These are phyloP conservation scores for Hydriomena furcata DNA, from an alignment of 2,888 invertebrate species.

Conservation along the genomic window DNA sequence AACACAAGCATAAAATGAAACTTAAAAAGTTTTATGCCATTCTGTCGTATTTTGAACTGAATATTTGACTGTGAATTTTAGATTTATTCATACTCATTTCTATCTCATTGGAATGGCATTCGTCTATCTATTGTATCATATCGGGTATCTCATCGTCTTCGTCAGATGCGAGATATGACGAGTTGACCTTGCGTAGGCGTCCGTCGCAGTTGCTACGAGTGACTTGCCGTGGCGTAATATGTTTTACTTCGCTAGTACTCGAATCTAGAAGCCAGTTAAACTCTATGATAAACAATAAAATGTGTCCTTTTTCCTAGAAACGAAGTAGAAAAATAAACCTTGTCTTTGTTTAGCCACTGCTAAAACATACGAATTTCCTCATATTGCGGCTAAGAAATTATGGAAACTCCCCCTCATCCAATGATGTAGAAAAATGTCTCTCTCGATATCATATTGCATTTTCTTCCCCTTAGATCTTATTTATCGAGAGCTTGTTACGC, in stretches of 20 bases:
- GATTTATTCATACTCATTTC: neutral
- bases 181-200: conserved; percentile 13
- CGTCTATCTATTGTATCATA: conserved; percentile 6
- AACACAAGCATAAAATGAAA: neutral
- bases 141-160: conserved; percentile 3
- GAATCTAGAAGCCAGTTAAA: neutral
- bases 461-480: conserved; percentile 39
- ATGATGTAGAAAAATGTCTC: conserved; percentile 13
- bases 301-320: neutral
- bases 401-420: neutral
- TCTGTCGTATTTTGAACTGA: too few relatives aligned
- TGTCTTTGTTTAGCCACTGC: too few relatives aligned
- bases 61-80: neutral
- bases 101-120: conserved; percentile 1
- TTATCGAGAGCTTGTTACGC: conserved; percentile 29
- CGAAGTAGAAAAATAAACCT: neutral
- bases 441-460: conserved; percentile 24
- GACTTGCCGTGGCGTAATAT: conserved; percentile 1
- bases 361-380: too few relatives aligned
- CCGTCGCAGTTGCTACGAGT: conserved; percentile 7
- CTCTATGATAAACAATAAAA: neutral
- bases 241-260: neutral
- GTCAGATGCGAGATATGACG: conserved; percentile 7
- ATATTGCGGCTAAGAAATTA: conserved; percentile 3
- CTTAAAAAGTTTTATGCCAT: neutral